A percentile compares a stretch with the other conserved stretches of the same genome.
Evolutionary conservation across 2,888 invertebrate genomes (phyloP).

Genomic region (Erynnis tages): DNA sequence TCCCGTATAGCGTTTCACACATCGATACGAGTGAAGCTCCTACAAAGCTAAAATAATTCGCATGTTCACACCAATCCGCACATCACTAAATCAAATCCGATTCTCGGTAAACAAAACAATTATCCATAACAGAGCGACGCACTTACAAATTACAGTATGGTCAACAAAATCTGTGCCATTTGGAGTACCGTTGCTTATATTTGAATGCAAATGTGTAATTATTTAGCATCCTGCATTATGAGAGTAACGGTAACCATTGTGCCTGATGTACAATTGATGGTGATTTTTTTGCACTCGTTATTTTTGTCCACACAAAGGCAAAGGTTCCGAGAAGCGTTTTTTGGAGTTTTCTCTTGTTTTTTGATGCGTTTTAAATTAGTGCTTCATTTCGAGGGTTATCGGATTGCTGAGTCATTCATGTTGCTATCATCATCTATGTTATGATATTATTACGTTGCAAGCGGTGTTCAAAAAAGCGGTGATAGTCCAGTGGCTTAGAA

Average conservation of each 20-base stretch:
- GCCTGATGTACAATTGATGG: conserved; percentile 68
- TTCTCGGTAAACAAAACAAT: conserved; percentile 31
- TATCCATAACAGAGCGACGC: conserved; percentile 33
- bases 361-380: neutral
- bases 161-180: conserved; percentile 42
- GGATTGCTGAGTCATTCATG: no score
- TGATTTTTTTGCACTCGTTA: conserved; percentile 40
- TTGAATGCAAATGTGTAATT: conserved; percentile 69
- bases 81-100: conserved; percentile 23
- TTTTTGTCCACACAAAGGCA: conserved; percentile 2
- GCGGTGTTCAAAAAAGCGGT: no score
- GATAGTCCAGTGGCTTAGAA: no score
- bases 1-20: no score
- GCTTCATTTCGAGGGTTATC: neutral
- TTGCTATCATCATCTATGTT: no score
- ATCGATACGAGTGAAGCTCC: no score
- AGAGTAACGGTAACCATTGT: conserved; percentile 66
- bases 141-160: conserved; percentile 34
- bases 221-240: conserved; percentile 67
- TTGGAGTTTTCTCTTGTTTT: neutral
- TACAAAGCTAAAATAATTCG: neutral
- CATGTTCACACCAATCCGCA: conserved; percentile 8
- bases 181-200: conserved; percentile 55
- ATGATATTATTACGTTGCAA: no score
- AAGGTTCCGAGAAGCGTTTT: conserved; percentile 6